Evolutionary conservation across 2,113 vertebrate genomes (phyloP), one percentile per base, ranked within the genome.

Genomic region (Heterocephalus glaber): DNA sequence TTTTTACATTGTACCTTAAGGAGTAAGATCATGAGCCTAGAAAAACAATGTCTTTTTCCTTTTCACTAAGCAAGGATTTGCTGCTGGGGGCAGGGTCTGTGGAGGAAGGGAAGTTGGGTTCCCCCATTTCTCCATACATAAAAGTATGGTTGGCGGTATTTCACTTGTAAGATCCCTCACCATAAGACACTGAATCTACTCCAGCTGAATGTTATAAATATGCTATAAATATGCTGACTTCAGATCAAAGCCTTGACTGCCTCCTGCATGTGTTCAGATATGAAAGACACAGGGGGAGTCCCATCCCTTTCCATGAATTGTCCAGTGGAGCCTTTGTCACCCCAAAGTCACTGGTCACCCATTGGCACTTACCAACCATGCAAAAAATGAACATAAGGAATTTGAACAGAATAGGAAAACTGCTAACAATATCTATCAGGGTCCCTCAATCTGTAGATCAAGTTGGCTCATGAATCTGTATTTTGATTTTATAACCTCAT

Each of bases 1-100:
- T 89, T 68, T 92, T 33, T 65, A 94, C 70, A 63, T 49, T 54
- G 82, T 79, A 89, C 26, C 81, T 91, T 79, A 86, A 92, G n/a
- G n/a, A 87, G 26, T 77, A 44, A 80, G 30, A 92, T 60, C 30
- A 60, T 5, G 24, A 3, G 9, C 14, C 14, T 58, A 87, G 85
- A 81, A 70, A 81, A 60, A 54, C 52, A n/a, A 28, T 66, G 33
- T 44, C 11, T 41, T 83, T 90, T 74, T 44, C 30, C 22, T 92
- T 84, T 95, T 84, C 28, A 76, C 52, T 44, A 80, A 90, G 84
- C 4, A 38, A 61, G 33, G 38, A 72, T 65, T 90, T 82, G 22
- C 16, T 16, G 7, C 44, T 38, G 13, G 35, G 9, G 22, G 14
- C 14, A 44, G 72, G 41, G 26, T n/a, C 1, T 81, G 35, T 2